Evolutionary conservation across 2,888 invertebrate genomes (phyloP), one percentile per base, ranked within the genome.

Genomic region (Agonopterix heracliana): DNA sequence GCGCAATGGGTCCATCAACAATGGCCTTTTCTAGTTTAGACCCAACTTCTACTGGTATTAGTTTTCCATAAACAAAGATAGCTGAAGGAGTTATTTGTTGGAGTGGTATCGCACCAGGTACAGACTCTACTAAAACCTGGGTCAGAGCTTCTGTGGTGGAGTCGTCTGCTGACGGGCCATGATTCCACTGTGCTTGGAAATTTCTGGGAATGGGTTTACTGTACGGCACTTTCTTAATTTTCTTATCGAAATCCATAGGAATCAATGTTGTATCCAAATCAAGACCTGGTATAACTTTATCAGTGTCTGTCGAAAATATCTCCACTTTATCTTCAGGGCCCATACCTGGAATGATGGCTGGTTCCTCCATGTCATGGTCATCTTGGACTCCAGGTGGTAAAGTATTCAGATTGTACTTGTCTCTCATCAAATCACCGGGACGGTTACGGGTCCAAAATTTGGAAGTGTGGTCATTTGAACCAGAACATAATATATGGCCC

Each of bases 371-470:
- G 52, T 84, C 83, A 70, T 82, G 81, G 54, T 86, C 85, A 75
- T 86, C 86, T 59, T 87, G 90, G 17, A 90, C 89, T 52, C 96
- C 96, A 46, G 95, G 94, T 13, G 97, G 96, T 52, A 97, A 84
- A 10, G 96, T 97, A 74, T 98, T 98, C 54, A 98, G 89, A 81
- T 98, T 98, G 80, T 98, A 99, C 83, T 98, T 98, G 78, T 99
- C 99, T 71, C 98, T 92, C 97, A 99, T 98, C 51, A 94, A 91
- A 88, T 99, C 99, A 13, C 99, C 99, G 0, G 99, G 99, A 45
- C 99, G 92, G 84, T 99, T 99, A 55, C 99, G 90, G 1, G 99
- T 98, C 99, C 99, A 99, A 87, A 99, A 99, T 86, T 99, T 99
- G 17, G 94, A 96, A 26, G 98, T 97, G 71, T 99, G 99, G 84